Conservation (phyloP, 2,888 invertebrate genomes). For the Pristionchus japonicus region DNA sequence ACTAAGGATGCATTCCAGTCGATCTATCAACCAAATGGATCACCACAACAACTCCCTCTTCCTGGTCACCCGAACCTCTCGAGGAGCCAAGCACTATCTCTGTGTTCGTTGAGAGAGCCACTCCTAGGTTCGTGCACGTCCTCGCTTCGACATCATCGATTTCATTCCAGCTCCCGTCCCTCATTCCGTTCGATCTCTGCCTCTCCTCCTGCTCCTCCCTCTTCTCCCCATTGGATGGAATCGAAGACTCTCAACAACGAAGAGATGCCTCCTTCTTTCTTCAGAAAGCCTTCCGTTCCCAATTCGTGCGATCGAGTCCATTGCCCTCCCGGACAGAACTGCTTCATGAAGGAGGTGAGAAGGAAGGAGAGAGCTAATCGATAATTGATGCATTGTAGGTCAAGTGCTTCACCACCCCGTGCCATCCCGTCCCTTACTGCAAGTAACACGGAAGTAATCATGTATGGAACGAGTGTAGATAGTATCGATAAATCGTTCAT, state of each 20-base stretch:
- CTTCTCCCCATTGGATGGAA: background rate
- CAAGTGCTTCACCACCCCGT: slow-evolving; percentile 7
- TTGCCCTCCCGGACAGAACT: background rate
- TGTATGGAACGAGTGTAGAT: slow-evolving; percentile 18
- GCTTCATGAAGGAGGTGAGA: slow-evolving; percentile 10
- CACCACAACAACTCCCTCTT: background rate
- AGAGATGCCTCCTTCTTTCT: slow-evolving; percentile 17
- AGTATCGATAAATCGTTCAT: background rate
- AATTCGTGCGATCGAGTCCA: background rate
- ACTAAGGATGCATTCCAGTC: background rate
- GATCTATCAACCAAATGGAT: slow-evolving; percentile 7
- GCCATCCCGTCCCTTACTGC: background rate
- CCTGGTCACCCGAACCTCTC: background rate
- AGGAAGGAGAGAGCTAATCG: background rate
- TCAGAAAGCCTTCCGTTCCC: slow-evolving; percentile 4
- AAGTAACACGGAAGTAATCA: background rate
- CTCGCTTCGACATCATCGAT: background rate
- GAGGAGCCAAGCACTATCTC: background rate
- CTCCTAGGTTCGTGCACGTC: background rate
- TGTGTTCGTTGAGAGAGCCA: background rate
- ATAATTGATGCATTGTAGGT: background rate
- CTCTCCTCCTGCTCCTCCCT: slow-evolving; percentile 8
- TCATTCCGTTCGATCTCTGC: background rate
- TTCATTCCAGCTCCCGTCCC: background rate
- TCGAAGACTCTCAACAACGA: background rate